Percentiles rank a stretch among this genome's conserved stretches.
Conservation (phyloP, 2,113 vertebrate species). For the Chelonoidis abingdonii region DNA sequence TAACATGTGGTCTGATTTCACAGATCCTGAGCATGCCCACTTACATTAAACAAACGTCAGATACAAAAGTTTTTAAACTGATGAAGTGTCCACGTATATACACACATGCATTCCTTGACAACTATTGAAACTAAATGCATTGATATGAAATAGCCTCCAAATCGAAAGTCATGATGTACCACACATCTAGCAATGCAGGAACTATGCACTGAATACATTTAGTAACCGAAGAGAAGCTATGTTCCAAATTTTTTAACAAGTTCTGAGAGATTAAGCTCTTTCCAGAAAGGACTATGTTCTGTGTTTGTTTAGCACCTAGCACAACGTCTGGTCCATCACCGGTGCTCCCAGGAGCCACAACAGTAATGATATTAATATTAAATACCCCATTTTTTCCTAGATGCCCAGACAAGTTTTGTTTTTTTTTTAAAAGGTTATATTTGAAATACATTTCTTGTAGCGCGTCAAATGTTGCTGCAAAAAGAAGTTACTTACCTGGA, state of each 20-base stretch:
- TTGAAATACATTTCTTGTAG: background rate
- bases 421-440: background rate
- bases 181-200: background rate
- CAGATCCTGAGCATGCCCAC: background rate
- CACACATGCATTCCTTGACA: background rate
- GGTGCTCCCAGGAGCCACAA: background rate
- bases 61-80: background rate
- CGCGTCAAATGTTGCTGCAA: background rate
- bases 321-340: background rate
- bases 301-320: background rate
- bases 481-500: background rate
- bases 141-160: background rate
- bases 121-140: background rate
- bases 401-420: background rate
- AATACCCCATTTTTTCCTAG: background rate
- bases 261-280: background rate
- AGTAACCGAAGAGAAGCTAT: background rate
- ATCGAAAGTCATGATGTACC: background rate
- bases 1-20: background rate
- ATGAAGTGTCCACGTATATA: background rate
- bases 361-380: background rate
- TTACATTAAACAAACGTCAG: background rate
- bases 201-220: background rate
- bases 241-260: background rate
- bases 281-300: background rate